Percentiles rank a stretch among this genome's conserved stretches.
These are phyloP conservation scores for Sandelia bainsii DNA, from an alignment of 2,797 vertebrate species.

Conservation along the genomic window DNA sequence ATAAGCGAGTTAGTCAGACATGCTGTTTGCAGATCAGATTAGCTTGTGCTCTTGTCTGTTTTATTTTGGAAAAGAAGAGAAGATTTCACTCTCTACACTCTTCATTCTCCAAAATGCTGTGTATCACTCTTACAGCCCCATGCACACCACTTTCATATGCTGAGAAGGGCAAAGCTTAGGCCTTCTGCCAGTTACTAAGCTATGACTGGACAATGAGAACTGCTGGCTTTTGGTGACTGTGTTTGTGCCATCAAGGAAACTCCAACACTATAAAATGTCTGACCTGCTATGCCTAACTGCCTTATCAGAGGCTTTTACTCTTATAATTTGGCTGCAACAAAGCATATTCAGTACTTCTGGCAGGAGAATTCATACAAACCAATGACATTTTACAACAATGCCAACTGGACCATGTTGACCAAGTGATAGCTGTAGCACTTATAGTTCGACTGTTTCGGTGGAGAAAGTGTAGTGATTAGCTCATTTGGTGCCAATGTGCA, in stretches of 20 bases:
- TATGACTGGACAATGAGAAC: not conserved
- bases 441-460: slow-evolving; percentile 20
- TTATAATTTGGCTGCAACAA: slow-evolving; percentile 68
- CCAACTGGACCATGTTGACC: slow-evolving; percentile 70
- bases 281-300: slow-evolving; percentile 48
- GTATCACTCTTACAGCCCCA: not conserved
- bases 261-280: slow-evolving; percentile 37
- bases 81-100: too few species aligned
- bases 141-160: too few species aligned
- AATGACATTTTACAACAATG: slow-evolving; percentile 61
- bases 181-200: not conserved
- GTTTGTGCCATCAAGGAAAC: slow-evolving; percentile 9
- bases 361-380: slow-evolving; percentile 61
- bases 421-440: slow-evolving; percentile 40
- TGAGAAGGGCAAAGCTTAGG: not conserved
- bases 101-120: not conserved
- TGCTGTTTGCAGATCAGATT: too few species aligned
- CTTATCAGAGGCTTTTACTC: slow-evolving; percentile 67
- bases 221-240: slow-evolving; percentile 1
- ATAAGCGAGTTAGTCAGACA: too few species aligned
- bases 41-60: too few species aligned
- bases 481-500: slow-evolving; percentile 40
- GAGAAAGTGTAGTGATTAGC: slow-evolving; percentile 52
- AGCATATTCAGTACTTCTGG: slow-evolving; percentile 63
- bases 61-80: too few species aligned